A percentile compares a stretch with the other conserved stretches of the same genome.
These are phyloP conservation scores for Nylanderia fulva DNA, from an alignment of 1,140 invertebrate species.

Conservation along the genomic window DNA sequence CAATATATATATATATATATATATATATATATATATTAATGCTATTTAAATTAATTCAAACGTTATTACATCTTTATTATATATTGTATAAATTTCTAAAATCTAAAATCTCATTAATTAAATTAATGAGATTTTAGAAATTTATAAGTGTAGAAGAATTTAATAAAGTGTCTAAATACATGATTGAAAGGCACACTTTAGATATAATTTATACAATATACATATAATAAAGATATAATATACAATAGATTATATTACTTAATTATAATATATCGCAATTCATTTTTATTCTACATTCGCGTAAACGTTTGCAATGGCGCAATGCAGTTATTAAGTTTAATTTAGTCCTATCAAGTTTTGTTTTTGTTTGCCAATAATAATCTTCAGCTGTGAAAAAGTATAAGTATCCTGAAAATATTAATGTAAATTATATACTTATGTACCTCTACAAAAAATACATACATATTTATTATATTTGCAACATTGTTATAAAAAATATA, in stretches of 20 bases:
- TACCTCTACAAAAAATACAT: no score
- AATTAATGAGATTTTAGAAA: no score
- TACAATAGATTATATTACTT: not conserved
- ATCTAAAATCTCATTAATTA: no score
- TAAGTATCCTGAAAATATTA: slow-evolving; percentile 74
- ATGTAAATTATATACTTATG: slow-evolving; percentile 34
- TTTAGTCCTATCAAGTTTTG: slow-evolving; percentile 82
- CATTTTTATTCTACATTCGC: slow-evolving; percentile 78
- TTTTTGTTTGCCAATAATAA: slow-evolving; percentile 77
- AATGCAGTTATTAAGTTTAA: slow-evolving; percentile 81
- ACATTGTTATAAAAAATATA: slow-evolving; percentile 41
- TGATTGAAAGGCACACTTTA: slow-evolving; percentile 80
- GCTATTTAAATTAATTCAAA: no score
- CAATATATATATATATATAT: no score
- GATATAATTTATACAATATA: slow-evolving; percentile 5
- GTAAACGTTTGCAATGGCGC: slow-evolving; percentile 80
- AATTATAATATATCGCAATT: slow-evolving; percentile 76
- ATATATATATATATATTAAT: no score
- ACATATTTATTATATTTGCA: not conserved
- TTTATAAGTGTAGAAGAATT: slow-evolving; percentile 77
- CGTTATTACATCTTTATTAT: no score
- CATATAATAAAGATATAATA: not conserved
- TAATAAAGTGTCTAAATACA: slow-evolving; percentile 81
- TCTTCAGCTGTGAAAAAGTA: slow-evolving; percentile 82
- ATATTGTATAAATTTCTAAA: no score